These are phyloP conservation scores for Belonocnema kinseyi DNA, from an alignment of 1,140 invertebrate species.

Conservation along the genomic window DNA sequence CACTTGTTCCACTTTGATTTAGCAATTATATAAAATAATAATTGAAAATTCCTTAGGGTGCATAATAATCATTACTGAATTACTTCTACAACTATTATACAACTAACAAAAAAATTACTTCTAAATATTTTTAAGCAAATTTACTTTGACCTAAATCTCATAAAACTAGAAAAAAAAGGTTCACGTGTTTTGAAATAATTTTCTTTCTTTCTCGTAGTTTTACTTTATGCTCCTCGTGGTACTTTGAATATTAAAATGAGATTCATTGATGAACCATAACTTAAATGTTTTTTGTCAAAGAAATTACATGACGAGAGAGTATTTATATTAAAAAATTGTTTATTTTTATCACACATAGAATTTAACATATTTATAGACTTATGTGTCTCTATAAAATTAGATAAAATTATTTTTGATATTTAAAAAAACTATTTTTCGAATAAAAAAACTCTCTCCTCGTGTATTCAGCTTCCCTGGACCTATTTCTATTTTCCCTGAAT, in stretches of 20 bases:
- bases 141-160: background rate
- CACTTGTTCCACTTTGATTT: constrained; percentile 4
- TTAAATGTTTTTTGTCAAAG: constrained; percentile 14
- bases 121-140: background rate
- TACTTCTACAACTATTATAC: background rate
- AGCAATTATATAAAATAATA: background rate
- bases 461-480: background rate
- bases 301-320: background rate
- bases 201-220: background rate
- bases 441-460: background rate
- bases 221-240: constrained; percentile 3
- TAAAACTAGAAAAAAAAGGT: background rate
- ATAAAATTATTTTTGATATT: background rate
- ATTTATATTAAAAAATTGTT: background rate
- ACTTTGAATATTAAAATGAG: constrained; percentile 1
- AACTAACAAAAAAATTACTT: background rate
- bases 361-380: background rate
- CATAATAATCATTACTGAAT: background rate
- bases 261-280: background rate
- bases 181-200: background rate
- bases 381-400: background rate
- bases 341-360: background rate
- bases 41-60: constrained; percentile 9
- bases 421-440: background rate
- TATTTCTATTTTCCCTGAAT: constrained; percentile 53